Conservation (phyloP, 2,888 invertebrate genomes). For the Nomada fabriciana region DNA sequence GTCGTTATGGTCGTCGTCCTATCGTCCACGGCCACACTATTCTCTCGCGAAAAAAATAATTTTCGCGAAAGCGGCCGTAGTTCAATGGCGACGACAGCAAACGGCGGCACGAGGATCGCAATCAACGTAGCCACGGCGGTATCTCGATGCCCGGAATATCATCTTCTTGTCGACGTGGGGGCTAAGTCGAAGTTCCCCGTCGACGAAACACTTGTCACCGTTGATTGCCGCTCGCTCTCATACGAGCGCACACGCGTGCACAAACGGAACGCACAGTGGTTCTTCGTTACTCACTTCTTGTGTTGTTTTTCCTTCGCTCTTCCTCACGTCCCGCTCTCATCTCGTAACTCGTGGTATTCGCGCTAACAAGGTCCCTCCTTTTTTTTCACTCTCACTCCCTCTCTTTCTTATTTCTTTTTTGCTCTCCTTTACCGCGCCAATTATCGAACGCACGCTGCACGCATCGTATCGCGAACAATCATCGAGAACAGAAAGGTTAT, state of each 20-base stretch:
- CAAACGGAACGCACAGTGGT: constrained; percentile 55
- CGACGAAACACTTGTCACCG: constrained; percentile 66
- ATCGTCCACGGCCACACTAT: constrained; percentile 50
- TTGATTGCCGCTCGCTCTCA: constrained; percentile 53
- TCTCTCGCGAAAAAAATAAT: constrained; percentile 52
- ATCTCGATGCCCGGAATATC: constrained; percentile 66
- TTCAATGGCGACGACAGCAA: constrained; percentile 64
- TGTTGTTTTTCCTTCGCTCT: constrained; percentile 34
- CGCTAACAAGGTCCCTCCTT: constrained; percentile 40
- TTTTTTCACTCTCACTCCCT: constrained; percentile 3
- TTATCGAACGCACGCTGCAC: constrained; percentile 9
- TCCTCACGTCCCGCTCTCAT: constrained; percentile 51
- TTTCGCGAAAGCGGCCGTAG: constrained; percentile 59
- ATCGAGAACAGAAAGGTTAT: constrained; percentile 4
- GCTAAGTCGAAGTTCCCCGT: constrained; percentile 49
- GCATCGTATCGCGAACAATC: constrained; percentile 4
- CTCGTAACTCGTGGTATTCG: constrained; percentile 41
- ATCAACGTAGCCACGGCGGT: constrained; percentile 57
- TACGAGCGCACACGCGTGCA: constrained; percentile 47
- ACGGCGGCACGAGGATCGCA: constrained; percentile 63
- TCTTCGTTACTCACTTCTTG: constrained; percentile 49
- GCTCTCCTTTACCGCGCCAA: neutral
- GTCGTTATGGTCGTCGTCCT: constrained; percentile 29
- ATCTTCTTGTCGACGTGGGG: constrained; percentile 67
- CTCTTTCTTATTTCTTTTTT: neutral